These are phyloP conservation scores for Pelodiscus sinensis DNA, from an alignment of 2,113 vertebrate genomes.

Conservation along the genomic window DNA sequence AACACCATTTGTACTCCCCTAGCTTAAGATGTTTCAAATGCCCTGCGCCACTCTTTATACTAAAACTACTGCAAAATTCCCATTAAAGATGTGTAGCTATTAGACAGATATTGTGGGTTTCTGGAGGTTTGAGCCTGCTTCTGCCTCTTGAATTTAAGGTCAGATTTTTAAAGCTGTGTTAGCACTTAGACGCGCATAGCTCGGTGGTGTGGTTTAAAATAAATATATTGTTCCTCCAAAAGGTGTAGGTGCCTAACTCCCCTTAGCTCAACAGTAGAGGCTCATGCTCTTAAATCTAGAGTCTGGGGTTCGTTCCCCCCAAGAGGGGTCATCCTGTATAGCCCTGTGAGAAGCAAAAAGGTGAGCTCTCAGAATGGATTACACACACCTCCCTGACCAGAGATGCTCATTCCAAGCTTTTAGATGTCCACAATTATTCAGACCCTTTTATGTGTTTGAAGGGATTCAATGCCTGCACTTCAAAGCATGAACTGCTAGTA, in stretches of 20 bases:
- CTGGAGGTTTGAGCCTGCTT: neutral
- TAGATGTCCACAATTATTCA: neutral
- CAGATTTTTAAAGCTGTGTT: neutral
- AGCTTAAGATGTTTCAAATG: neutral
- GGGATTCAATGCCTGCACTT: neutral
- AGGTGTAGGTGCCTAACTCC: no score
- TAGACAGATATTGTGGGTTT: no score
- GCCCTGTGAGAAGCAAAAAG: neutral
- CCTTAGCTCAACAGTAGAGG: neutral
- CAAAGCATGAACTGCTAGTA: neutral
- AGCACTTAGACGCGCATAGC: neutral
- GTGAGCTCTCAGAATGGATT: neutral
- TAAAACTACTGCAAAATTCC: neutral
- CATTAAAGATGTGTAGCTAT: neutral
- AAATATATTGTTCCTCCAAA: no score
- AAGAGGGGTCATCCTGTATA: neutral
- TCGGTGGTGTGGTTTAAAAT: no score
- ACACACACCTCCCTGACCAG: neutral
- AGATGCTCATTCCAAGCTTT: neutral
- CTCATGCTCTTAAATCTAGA: slow-evolving; percentile 19
- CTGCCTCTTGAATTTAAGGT: neutral
- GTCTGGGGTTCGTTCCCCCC: neutral
- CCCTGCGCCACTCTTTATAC: neutral
- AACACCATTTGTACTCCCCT: neutral
- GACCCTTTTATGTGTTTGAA: neutral